Evolutionary conservation across 2,888 invertebrate genomes (phyloP).

Genomic region (Entomobrya multifasciata): DNA sequence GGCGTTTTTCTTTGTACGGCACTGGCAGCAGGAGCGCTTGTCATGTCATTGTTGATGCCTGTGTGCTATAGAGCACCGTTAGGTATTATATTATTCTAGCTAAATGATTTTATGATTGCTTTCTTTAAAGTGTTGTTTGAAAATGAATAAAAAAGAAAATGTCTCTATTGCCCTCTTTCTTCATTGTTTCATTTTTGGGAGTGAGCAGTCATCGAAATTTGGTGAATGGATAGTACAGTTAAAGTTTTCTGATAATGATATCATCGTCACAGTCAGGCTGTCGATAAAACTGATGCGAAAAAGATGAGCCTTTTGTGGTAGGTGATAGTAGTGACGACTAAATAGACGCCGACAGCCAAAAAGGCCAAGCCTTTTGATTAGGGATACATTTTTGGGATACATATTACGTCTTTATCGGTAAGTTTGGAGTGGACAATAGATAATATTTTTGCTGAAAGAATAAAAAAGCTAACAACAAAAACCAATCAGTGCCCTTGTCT

Average conservation of each 20-base stretch:
- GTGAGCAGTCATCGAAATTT: not conserved
- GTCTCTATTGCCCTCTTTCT: not conserved
- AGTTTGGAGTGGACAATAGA: no score
- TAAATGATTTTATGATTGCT: not conserved
- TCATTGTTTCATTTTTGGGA: constrained; percentile 10
- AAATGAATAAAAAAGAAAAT: not conserved
- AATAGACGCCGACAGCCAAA: constrained; percentile 18
- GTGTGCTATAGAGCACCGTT: no score
- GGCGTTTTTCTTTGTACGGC: no score
- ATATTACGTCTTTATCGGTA: no score
- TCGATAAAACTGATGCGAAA: no score
- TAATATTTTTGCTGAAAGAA: no score
- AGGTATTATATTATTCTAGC: not conserved
- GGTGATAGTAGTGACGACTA: not conserved
- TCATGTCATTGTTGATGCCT: constrained; percentile 4
- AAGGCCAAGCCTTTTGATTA: constrained; percentile 12
- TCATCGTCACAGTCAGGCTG: not conserved
- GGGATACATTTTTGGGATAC: not conserved
- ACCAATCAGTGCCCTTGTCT: no score
- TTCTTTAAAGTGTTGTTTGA: not conserved
- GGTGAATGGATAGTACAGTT: no score
- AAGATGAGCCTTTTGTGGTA: no score
- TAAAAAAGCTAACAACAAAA: no score
- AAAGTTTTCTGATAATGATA: not conserved
- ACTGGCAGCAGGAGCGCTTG: not conserved